Conservation (phyloP, 2,113 vertebrate species). For the Epinephelus cyanopodus region DNA sequence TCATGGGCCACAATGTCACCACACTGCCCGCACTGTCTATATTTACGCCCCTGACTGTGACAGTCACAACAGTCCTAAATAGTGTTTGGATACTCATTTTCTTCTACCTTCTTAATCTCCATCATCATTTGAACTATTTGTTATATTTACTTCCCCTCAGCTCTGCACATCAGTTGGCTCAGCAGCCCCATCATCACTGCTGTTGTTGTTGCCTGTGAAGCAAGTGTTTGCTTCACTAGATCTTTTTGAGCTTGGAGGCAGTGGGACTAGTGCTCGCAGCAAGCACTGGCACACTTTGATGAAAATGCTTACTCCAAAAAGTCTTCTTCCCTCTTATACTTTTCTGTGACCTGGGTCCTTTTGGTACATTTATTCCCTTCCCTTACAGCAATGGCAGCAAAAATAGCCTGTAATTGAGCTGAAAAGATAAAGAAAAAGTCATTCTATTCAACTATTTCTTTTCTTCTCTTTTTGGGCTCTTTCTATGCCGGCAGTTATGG, state of each 20-base stretch:
- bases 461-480: neutral
- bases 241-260: neutral
- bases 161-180: conserved; percentile 4
- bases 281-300: neutral
- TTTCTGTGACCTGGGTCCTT: neutral
- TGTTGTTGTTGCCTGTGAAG: neutral
- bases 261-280: neutral
- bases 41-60: no score
- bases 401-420: conserved; percentile 12
- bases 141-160: neutral
- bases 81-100: neutral
- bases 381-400: neutral
- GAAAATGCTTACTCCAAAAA: neutral
- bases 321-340: neutral
- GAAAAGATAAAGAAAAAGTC: neutral
- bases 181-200: neutral
- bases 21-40: no score
- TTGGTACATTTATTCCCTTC: neutral
- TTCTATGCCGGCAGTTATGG: neutral
- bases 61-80: neutral
- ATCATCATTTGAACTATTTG: neutral
- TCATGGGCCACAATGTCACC: no score
- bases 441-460: no score
- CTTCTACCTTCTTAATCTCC: neutral
- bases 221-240: conserved; percentile 1